Conservation (phyloP, 2,797 vertebrate species). For the Smutsia temminckii region DNA sequence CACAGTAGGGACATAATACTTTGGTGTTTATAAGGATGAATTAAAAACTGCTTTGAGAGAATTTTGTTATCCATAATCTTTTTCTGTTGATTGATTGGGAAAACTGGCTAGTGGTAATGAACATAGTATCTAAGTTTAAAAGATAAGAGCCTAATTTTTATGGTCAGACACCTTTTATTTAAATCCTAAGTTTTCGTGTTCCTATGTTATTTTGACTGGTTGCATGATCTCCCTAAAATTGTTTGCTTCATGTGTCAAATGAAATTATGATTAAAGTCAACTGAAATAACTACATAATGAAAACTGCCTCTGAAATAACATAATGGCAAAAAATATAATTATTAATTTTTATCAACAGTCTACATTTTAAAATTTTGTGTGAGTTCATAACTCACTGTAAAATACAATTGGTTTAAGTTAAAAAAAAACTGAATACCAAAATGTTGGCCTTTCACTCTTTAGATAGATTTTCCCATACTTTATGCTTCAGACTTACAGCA, state of each 20-base stretch:
- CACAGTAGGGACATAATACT: not conserved
- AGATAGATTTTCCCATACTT: not conserved
- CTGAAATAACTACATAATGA: not conserved
- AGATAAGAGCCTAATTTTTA: not conserved
- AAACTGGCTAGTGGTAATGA: not conserved
- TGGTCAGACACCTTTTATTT: not conserved
- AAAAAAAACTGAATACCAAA: not conserved
- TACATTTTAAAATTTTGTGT: not conserved
- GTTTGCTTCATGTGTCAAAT: not conserved
- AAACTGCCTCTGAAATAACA: not conserved
- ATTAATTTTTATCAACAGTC: not conserved
- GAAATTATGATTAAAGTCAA: not conserved
- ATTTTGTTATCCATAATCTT: not conserved
- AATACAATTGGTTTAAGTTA: not conserved
- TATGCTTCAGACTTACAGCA: not conserved
- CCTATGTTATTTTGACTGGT: not conserved
- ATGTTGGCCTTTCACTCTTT: not conserved
- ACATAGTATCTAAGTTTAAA: not conserved
- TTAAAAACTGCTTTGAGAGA: not conserved
- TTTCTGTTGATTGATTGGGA: not conserved
- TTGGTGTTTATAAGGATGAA: not conserved
- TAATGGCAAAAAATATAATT: not conserved
- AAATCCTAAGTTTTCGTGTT: not conserved
- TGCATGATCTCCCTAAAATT: not conserved
- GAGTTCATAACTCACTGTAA: not conserved